These are phyloP conservation scores for Poeciliopsis prolifica DNA, from an alignment of 2,113 vertebrate genomes.

Conservation along the genomic window DNA sequence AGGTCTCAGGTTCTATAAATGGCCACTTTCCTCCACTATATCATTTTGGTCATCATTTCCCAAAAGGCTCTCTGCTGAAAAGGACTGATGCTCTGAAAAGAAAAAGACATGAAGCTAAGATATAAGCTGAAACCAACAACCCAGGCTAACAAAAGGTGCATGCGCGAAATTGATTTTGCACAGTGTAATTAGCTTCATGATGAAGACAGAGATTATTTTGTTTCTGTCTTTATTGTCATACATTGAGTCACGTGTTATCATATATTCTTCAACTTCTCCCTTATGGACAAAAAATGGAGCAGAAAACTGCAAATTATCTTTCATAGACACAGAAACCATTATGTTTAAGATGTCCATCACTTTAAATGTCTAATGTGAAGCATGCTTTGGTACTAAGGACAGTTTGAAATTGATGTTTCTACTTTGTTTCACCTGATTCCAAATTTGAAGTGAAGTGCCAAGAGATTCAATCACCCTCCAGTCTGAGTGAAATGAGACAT, in stretches of 20 bases:
- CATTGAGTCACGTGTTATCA: not conserved
- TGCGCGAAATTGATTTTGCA: not conserved
- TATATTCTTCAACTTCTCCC: not conserved
- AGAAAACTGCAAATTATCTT: not conserved
- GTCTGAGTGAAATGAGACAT: not conserved
- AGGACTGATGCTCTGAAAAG: conserved; percentile 23
- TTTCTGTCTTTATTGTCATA: not conserved
- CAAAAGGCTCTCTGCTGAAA: conserved; percentile 24
- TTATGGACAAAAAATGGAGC: not conserved
- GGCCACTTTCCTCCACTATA: conserved; percentile 24
- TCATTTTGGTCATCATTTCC: conserved; percentile 43
- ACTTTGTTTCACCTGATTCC: not conserved
- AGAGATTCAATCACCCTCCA: not conserved
- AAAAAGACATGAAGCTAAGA: conserved; percentile 2
- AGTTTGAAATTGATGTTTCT: too few species aligned
- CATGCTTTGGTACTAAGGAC: not conserved
- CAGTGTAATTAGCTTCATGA: not conserved
- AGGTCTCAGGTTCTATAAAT: conserved; percentile 43
- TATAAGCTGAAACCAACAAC: not conserved
- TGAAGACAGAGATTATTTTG: not conserved
- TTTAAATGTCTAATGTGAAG: not conserved
- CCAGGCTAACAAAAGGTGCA: not conserved
- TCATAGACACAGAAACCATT: not conserved
- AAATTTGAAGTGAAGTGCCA: not conserved
- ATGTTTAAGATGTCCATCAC: not conserved